Base-by-base conservation (phyloP, 2,113 vertebrate genomes). In the Spilogale gracilis region DNA sequence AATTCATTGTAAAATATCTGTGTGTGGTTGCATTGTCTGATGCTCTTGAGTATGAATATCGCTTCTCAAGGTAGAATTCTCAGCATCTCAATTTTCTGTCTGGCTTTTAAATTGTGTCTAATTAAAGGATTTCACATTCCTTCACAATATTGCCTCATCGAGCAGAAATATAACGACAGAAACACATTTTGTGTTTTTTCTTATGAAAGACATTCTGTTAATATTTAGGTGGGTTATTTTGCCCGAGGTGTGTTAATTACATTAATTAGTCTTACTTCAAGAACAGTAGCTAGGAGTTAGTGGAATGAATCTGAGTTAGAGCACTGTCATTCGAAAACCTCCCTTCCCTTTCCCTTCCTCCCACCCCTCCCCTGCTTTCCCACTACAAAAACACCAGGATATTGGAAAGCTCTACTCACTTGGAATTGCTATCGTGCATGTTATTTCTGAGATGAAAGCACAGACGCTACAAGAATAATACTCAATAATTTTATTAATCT, bases 101-200 rank as follows among this genome's bases (percentile, higher is more conserved):
- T 98, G 96, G 92, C 98, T 98, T 98, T 97, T 98, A 98, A 98
- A 97, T 98, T 97, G 96, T 97, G 96, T 98, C 97, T 98, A 97
- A 98, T 99, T 98, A 98, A 98, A 98, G 97, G 93, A 98, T 98
- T 98, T 98, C 82, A 94, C 96, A 97, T 98, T 98, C 95, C 96
- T 95, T 98, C 95, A 98, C 97, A 98, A 98, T 93, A 95, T 98
- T 95, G 96, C 95, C 76, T 94, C 94, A 93, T 97, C 56, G 89
- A 61, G 61, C 81, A 97, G 96, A 97, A 98, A 95, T 95, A 50
- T 91, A 97, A 97, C 60, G 25, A 98, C 11, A 63, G 73, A 96
- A 50, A 5, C 60, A 79, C 78, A 6, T 96, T 97, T 95, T 63
- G 56, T 92, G 32, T 95, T 91, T 92, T 92, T 93, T 73, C 60